Evolutionary conservation across 1,140 invertebrate species (phyloP).

Genomic region (Bombyx mori): DNA sequence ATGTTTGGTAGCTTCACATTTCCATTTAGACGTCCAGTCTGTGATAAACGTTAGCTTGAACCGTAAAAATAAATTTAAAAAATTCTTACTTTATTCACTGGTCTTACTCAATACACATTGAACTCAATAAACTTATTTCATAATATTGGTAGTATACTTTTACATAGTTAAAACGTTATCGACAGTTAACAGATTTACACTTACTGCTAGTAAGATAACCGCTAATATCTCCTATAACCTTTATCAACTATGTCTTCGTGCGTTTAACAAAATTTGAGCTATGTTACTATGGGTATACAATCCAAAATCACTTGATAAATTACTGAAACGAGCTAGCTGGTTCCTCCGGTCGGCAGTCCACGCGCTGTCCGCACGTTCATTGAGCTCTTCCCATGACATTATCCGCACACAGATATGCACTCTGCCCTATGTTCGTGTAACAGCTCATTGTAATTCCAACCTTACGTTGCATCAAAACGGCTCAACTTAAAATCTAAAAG

Average conservation of each 20-base stretch:
- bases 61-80: too few species aligned
- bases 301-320: conserved; percentile 23
- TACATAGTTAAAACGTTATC: too few species aligned
- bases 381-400: conserved; percentile 70
- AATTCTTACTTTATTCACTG: too few species aligned
- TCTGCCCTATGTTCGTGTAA: conserved; percentile 26
- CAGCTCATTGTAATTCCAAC: conserved; percentile 13
- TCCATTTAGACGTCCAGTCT: too few species aligned
- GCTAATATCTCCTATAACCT: conserved; percentile 12
- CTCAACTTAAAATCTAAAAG: conserved; percentile 8
- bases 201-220: conserved; percentile 16
- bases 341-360: conserved; percentile 55
- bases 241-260: conserved; percentile 1
- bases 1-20: too few species aligned
- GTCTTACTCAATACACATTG: too few species aligned
- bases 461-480: conserved; percentile 4
- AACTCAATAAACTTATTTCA: too few species aligned
- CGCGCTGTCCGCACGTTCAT: conserved; percentile 63
- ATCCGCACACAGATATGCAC: conserved; percentile 37
- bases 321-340: conserved; percentile 30
- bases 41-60: too few species aligned
- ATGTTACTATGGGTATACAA: conserved; percentile 13
- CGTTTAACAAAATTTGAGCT: conserved; percentile 7
- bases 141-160: too few species aligned
- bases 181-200: conserved; percentile 29